phyloP scores from a whole-genome alignment of 2,888 invertebrate species.

The Gonocerus acuteangulatus region DNA sequence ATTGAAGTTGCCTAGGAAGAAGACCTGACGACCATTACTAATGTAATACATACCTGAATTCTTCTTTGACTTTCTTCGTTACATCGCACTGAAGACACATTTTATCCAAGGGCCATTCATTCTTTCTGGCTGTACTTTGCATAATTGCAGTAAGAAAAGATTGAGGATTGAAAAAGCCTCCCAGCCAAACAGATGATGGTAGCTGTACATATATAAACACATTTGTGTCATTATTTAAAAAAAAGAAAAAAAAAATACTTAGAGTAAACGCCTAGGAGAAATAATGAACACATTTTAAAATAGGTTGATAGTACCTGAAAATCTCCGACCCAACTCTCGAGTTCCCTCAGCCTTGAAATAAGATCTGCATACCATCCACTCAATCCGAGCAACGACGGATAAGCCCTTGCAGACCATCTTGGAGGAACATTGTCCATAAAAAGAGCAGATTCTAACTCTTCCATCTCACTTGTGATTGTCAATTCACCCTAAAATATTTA shows the following conservation, averaged over 20 bases:
- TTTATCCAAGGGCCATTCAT: conserved; percentile 92
- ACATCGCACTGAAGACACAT: conserved; percentile 94
- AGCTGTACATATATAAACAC: too few species aligned
- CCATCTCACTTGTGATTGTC: conserved; percentile 89
- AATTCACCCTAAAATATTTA: conserved; percentile 77
- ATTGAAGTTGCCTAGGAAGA: too few species aligned
- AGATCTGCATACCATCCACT: conserved; percentile 85
- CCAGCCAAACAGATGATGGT: conserved; percentile 84
- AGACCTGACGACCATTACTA: too few species aligned
- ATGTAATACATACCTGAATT: conserved; percentile 60
- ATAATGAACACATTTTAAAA: conserved; percentile 6
- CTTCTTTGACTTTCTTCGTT: conserved; percentile 77
- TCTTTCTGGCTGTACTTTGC: conserved; percentile 92
- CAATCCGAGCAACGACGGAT: conserved; percentile 76
- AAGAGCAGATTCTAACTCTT: conserved; percentile 72
- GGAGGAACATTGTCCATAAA: conserved; percentile 85
- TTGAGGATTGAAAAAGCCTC: conserved; percentile 94
- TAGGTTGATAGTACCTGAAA: conserved; percentile 57
- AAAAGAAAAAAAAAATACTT: neutral
- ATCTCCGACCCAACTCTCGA: conserved; percentile 83
- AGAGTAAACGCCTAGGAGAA: neutral
- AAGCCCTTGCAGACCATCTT: conserved; percentile 76
- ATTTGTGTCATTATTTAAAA: too few species aligned
- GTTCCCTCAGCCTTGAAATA: conserved; percentile 64
- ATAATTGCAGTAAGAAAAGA: conserved; percentile 94